A percentile compares a stretch with the other conserved stretches of the same genome.
phyloP scores from a whole-genome alignment of 1,140 invertebrate genomes.

The Pteromalus puparum region DNA sequence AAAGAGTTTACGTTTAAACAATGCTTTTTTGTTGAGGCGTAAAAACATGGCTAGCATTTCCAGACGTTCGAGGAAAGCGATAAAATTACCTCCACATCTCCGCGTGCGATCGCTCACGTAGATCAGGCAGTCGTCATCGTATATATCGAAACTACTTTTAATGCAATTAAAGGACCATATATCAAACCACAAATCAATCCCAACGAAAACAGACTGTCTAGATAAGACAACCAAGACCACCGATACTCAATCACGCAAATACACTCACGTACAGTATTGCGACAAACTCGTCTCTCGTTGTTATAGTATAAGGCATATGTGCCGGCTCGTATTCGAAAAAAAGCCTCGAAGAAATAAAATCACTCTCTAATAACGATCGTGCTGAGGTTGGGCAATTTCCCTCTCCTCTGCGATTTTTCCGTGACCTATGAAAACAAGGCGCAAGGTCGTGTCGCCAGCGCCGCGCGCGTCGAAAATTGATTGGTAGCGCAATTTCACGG shows the following conservation, averaged over 20 bases:
- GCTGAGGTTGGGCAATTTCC: not conserved
- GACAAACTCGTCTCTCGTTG: not conserved
- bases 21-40: no score
- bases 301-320: not conserved
- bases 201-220: no score
- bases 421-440: conserved; percentile 17
- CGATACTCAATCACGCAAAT: not conserved
- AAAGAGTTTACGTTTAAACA: no score
- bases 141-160: no score
- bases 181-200: no score
- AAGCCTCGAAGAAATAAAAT: not conserved
- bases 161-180: no score
- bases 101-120: no score
- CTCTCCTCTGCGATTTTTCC: not conserved
- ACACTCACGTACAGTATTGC: not conserved
- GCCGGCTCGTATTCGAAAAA: not conserved
- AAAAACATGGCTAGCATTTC: no score
- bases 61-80: no score
- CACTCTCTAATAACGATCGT: not conserved
- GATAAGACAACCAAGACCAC: not conserved
- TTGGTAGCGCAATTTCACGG: conserved; percentile 21
- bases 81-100: no score
- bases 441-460: not conserved
- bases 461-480: conserved; percentile 2
- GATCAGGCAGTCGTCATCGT: no score